phyloP scores from a whole-genome alignment of 2,888 invertebrate genomes.

The Stenchaetothrips biformis region DNA sequence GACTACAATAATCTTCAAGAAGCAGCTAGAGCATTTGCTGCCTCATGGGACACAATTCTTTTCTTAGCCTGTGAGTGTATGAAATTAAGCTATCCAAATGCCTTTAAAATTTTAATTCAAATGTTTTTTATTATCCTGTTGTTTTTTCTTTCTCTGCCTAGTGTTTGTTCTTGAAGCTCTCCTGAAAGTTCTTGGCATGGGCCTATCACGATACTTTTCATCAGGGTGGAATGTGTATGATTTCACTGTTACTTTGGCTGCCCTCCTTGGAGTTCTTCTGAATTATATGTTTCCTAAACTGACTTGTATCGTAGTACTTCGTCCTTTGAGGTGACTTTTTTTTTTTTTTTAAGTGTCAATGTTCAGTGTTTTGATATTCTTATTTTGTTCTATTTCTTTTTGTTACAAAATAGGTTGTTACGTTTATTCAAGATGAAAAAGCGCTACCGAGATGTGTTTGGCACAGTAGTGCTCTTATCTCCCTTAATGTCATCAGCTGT shows the following conservation, averaged over 20 bases:
- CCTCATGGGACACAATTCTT: slow-evolving; percentile 70
- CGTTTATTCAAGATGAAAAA: slow-evolving; percentile 74
- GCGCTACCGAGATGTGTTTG: slow-evolving; percentile 76
- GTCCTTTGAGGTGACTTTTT: slow-evolving; percentile 57
- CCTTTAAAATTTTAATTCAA: background rate
- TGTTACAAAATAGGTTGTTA: slow-evolving; percentile 49
- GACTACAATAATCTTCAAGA: slow-evolving; percentile 54
- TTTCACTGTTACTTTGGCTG: slow-evolving; percentile 61
- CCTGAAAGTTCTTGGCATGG: slow-evolving; percentile 67
- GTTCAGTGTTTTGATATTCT: background rate
- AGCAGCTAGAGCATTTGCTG: slow-evolving; percentile 61
- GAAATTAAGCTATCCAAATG: slow-evolving; percentile 24
- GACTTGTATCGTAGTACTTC: slow-evolving; percentile 66
- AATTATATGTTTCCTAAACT: slow-evolving; percentile 63
- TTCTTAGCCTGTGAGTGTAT: slow-evolving; percentile 60
- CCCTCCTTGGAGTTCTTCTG: slow-evolving; percentile 61
- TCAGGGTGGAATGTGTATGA: slow-evolving; percentile 86
- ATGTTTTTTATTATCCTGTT: slow-evolving; percentile 12
- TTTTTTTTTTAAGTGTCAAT: background rate
- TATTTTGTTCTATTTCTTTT: background rate
- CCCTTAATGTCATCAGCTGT: slow-evolving; percentile 81
- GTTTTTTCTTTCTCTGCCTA: slow-evolving; percentile 28
- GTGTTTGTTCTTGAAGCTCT: slow-evolving; percentile 72
- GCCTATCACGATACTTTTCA: slow-evolving; percentile 64
- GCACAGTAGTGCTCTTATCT: slow-evolving; percentile 71